Percentiles rank a stretch among this genome's conserved stretches.
Conservation (phyloP, 1,140 invertebrate genomes). For the Philopotamus ludificatus region DNA sequence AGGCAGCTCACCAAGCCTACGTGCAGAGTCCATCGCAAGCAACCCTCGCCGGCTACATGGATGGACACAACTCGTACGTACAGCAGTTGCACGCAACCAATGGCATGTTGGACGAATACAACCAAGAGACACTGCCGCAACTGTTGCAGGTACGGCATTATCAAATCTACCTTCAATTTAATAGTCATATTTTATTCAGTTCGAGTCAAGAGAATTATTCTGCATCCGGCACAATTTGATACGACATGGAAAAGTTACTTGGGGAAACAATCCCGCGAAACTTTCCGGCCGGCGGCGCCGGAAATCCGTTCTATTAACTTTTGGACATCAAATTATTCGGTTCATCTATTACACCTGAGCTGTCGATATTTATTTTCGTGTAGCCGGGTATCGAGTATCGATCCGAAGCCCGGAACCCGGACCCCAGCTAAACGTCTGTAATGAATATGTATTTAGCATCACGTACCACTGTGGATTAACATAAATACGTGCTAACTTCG, state of each 20-base stretch:
- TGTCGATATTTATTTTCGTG: slow-evolving; percentile 7
- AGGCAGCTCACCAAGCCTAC: slow-evolving; percentile 75
- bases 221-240: not conserved
- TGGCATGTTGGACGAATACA: slow-evolving; percentile 74
- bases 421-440: not conserved
- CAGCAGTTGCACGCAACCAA: slow-evolving; percentile 91
- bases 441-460: slow-evolving; percentile 5
- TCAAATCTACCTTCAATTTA: not conserved
- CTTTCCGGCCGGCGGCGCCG: not conserved
- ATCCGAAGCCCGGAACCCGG: too few species aligned
- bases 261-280: not conserved
- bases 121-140: slow-evolving; percentile 72
- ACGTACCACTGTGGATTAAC: not conserved
- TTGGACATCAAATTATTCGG: slow-evolving; percentile 21
- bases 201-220: too few species aligned
- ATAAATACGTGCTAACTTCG: not conserved
- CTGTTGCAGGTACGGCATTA: slow-evolving; percentile 67
- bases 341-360: slow-evolving; percentile 17
- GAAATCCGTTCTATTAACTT: not conserved
- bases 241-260: not conserved
- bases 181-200: too few species aligned
- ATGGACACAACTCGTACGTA: slow-evolving; percentile 91
- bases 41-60: slow-evolving; percentile 77
- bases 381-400: too few species aligned
- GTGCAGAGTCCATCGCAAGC: slow-evolving; percentile 64